Percentiles rank a stretch among this genome's conserved stretches.
phyloP scores from a whole-genome alignment of 2,888 invertebrate genomes.

The Clivina fossor region DNA sequence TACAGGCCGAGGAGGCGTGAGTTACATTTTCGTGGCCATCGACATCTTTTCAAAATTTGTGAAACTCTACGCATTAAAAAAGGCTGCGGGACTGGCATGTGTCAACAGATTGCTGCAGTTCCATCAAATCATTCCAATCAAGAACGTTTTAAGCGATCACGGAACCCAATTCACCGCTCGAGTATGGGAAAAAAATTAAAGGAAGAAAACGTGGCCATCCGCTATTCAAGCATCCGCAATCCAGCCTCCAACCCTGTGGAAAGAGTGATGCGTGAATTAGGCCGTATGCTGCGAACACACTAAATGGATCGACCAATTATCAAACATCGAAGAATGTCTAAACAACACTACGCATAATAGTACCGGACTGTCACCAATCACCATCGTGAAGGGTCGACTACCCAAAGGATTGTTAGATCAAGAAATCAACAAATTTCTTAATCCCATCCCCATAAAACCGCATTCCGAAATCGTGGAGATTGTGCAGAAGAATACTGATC shows the following conservation, averaged over 20 bases:
- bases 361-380: conserved; percentile 26
- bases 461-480: too few species aligned
- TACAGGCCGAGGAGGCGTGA: conserved; percentile 26
- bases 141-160: conserved; percentile 35
- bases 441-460: too few species aligned
- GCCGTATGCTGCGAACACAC: conserved; percentile 34
- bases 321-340: too few species aligned
- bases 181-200: too few species aligned
- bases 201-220: conserved; percentile 17
- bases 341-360: conserved; percentile 18
- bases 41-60: conserved; percentile 41
- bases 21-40: conserved; percentile 40
- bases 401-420: too few species aligned
- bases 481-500: too few species aligned
- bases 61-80: conserved; percentile 36
- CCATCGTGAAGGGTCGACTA: conserved; percentile 16
- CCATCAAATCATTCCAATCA: conserved; percentile 6
- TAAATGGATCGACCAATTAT: too few species aligned
- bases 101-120: conserved; percentile 28
- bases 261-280: too few species aligned
- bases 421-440: too few species aligned
- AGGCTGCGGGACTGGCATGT: conserved; percentile 35
- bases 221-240: conserved; percentile 14
- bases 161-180: conserved; percentile 40
- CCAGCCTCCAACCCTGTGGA: too few species aligned